Conservation (phyloP, 2,797 vertebrate species). For the Sparidentex hasta region DNA sequence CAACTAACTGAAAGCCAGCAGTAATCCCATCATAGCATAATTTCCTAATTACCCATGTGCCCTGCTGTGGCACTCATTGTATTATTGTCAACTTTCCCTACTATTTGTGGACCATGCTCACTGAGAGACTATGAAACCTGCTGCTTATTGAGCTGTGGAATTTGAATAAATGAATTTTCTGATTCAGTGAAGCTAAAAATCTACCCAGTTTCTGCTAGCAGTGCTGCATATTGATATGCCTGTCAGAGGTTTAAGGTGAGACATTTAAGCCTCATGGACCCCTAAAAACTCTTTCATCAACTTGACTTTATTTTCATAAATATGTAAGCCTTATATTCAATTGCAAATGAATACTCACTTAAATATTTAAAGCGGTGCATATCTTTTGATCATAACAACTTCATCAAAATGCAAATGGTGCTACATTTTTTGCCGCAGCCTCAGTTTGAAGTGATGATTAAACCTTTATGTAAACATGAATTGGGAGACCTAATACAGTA, state of each 20-base stretch:
- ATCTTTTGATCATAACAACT: slow-evolving; percentile 9
- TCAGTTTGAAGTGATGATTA: slow-evolving; percentile 3
- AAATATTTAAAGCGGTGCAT: not conserved
- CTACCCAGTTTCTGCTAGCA: slow-evolving; percentile 23
- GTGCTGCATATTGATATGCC: slow-evolving; percentile 50
- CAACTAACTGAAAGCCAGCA: slow-evolving; percentile 31
- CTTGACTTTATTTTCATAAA: slow-evolving; percentile 22
- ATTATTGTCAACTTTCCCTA: slow-evolving; percentile 28
- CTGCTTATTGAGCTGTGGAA: slow-evolving; percentile 44
- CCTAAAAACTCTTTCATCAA: slow-evolving; percentile 1
- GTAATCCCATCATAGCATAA: slow-evolving; percentile 40
- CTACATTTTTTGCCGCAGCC: not conserved
- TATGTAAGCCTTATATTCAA: slow-evolving; percentile 1
- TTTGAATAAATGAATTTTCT: slow-evolving; percentile 66
- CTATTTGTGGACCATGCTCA: not conserved
- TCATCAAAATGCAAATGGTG: slow-evolving; percentile 22
- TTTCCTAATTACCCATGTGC: slow-evolving; percentile 41
- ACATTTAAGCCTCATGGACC: slow-evolving; percentile 12
- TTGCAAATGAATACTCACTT: not conserved
- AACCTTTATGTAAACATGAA: not conserved
- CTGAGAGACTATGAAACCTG: slow-evolving; percentile 29
- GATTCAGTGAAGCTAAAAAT: slow-evolving; percentile 69
- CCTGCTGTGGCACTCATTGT: not conserved
- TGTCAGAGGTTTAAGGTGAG: slow-evolving; percentile 21
- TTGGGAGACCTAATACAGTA: not conserved